Base-by-base conservation (phyloP, 2,888 invertebrate genomes). In the Drosophila cyrtoloma region DNA sequence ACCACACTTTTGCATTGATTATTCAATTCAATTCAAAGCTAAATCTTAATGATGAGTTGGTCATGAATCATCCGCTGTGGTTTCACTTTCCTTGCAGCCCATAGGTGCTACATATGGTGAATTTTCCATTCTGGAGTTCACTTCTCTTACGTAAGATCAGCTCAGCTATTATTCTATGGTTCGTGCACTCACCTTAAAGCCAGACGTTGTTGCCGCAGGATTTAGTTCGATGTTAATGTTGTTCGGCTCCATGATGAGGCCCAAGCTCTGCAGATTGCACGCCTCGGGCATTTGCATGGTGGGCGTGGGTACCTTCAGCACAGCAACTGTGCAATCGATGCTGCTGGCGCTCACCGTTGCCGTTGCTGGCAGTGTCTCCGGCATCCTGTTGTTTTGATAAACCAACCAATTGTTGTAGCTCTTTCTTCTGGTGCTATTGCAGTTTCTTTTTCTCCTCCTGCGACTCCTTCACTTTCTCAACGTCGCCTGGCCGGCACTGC, bases 311-410 rank as follows among this genome's bases (percentile, higher is more conserved):
- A 87, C 86, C 74, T 87, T 87, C 52, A 87, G 91, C 74, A 87
- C 76, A 57, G 91, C 83, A 61, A 91, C 91, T n/a, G 77, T 91
- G 75, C 90, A 85, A 70, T 87, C 91, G 60, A 89, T 75, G 77
- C 85, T 81, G 86, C 89, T 86, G 81, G 86, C 79, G 71, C 66
- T 89, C 69, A 89, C 81, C 69, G 88, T 90, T 37, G 91, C 90
- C 75, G 89, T 79, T 7, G 90, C 86, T 58, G 86, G 91, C 71
- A 91, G 73, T 75, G 90, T 84, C 76, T 90, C 90, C 71, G 90
- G 90, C 90, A 90, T 90, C 47, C 62, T 85, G 71, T 37, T n/a
- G 30, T 44, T 6, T 37, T 33, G 2, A 16, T 37, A 22, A 14
- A 37, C 33, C 7, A 39, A 61, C 52, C 28, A 52, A 52, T 39